A percentile compares a stretch with the other conserved stretches of the same genome.
Conservation (phyloP, 2,888 invertebrate genomes). For the Nipponacmea schrenckii region DNA sequence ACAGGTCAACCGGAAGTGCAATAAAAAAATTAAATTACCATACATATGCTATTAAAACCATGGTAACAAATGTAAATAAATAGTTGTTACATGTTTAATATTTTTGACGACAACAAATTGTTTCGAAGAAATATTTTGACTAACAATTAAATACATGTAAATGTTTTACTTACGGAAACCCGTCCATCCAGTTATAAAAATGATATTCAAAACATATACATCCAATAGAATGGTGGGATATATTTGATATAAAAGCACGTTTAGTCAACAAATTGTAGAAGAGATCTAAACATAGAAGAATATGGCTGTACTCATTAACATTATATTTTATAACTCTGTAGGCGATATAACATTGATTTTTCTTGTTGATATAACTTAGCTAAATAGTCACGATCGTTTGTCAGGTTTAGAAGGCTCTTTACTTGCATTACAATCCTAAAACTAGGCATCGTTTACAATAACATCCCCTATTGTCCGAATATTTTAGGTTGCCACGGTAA, state of each 20-base stretch:
- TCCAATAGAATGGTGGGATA: neutral
- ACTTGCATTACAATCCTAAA: neutral
- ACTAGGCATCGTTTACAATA: conserved; percentile 2
- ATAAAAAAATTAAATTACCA: too few relatives aligned
- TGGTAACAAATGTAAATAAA: too few relatives aligned
- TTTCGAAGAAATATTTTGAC: too few relatives aligned
- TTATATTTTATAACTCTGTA: conserved; percentile 1
- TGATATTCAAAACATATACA: too few relatives aligned
- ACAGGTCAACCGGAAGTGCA: too few relatives aligned
- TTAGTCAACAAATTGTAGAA: neutral
- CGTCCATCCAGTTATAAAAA: too few relatives aligned
- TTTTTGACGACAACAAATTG: too few relatives aligned
- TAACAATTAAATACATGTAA: too few relatives aligned
- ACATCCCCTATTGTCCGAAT: conserved; percentile 18
- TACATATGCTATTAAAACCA: too few relatives aligned
- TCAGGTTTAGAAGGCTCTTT: neutral
- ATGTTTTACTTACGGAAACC: too few relatives aligned
- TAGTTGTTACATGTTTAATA: too few relatives aligned
- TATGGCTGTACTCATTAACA: conserved; percentile 3
- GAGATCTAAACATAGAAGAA: neutral
- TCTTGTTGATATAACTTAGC: neutral
- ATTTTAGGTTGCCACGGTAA: conserved; percentile 20
- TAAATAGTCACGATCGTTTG: neutral
- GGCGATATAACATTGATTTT: conserved; percentile 5
- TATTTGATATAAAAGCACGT: neutral